These are phyloP conservation scores for Kradibia gibbosae DNA, from an alignment of 1,140 invertebrate genomes.

Conservation along the genomic window DNA sequence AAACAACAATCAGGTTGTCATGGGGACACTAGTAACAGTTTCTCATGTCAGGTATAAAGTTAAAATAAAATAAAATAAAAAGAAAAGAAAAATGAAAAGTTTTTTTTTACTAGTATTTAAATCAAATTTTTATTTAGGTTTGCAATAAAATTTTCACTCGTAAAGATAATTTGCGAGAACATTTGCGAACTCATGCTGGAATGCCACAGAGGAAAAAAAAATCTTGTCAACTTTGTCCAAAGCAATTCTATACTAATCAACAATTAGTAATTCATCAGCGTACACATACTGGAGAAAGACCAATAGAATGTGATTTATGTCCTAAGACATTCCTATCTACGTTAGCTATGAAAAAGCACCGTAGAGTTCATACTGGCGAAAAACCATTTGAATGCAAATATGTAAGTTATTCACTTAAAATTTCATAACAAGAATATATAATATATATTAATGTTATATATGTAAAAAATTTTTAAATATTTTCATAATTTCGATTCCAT, in stretches of 20 bases:
- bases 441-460: conserved; percentile 20
- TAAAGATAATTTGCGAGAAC: conserved; percentile 84
- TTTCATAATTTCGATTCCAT: conserved; percentile 57
- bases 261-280: conserved; percentile 80
- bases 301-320: conserved; percentile 79
- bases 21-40: conserved; percentile 74
- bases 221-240: conserved; percentile 79
- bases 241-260: conserved; percentile 80
- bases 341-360: conserved; percentile 84
- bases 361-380: conserved; percentile 86
- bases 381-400: conserved; percentile 81
- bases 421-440: conserved; percentile 12
- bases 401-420: conserved; percentile 67
- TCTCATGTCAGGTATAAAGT: conserved; percentile 75
- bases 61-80: conserved; percentile 44
- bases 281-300: conserved; percentile 81
- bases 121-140: conserved; percentile 72
- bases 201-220: conserved; percentile 78
- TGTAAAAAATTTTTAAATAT: conserved; percentile 8
- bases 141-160: conserved; percentile 82
- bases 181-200: conserved; percentile 82
- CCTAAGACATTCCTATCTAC: conserved; percentile 79
- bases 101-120: conserved; percentile 51
- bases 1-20: conserved; percentile 82
- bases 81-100: neutral